A percentile compares a stretch with the other conserved stretches of the same genome.
These are phyloP conservation scores for Heterochromis multidens DNA, from an alignment of 2,113 vertebrate species.

Conservation along the genomic window DNA sequence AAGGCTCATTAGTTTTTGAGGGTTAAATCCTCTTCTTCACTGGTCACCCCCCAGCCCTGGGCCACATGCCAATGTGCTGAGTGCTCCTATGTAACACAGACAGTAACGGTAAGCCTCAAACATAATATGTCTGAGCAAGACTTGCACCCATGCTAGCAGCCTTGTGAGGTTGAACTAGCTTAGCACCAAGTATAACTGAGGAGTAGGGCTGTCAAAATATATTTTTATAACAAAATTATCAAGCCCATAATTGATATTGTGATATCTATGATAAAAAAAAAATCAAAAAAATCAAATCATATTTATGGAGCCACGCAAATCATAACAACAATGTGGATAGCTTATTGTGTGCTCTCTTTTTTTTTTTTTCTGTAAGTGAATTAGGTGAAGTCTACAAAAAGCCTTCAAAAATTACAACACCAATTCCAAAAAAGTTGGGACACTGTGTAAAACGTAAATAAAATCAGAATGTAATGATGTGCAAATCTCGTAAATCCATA, in stretches of 20 bases:
- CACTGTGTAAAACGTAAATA: background rate
- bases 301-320: background rate
- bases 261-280: background rate
- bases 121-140: background rate
- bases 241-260: background rate
- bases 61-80: conserved; percentile 47
- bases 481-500: background rate
- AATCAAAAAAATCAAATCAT: background rate
- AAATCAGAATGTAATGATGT: background rate
- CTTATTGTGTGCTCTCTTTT: no score
- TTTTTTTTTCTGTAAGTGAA: background rate
- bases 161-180: background rate
- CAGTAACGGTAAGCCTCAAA: conserved; percentile 14
- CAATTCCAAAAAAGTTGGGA: background rate
- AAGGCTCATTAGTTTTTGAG: conserved; percentile 47
- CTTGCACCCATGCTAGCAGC: background rate
- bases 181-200: background rate
- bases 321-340: background rate
- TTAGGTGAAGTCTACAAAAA: background rate
- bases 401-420: background rate
- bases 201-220: background rate
- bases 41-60: conserved; percentile 22
- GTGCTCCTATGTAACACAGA: conserved; percentile 52
- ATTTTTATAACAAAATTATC: background rate
- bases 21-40: conserved; percentile 50